phyloP scores from a whole-genome alignment of 2,888 invertebrate genomes.

The Coleophora deauratella region DNA sequence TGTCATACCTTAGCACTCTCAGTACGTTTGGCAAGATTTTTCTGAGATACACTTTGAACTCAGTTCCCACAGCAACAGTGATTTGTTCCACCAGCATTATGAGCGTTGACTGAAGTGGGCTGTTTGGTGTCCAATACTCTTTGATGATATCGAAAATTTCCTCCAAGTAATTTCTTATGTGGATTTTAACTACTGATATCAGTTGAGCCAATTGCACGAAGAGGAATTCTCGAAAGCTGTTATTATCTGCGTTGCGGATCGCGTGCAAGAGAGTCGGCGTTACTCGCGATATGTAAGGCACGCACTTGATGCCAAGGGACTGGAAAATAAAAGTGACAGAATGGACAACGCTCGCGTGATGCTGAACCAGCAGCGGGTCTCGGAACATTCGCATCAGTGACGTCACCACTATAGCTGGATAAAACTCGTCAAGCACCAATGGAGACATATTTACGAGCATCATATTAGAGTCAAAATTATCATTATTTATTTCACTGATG shows the following conservation, averaged over 20 bases:
- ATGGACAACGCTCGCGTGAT: slow-evolving; percentile 96
- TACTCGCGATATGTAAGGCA: slow-evolving; percentile 93
- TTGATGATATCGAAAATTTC: slow-evolving; percentile 95
- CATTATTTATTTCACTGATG: slow-evolving; percentile 78
- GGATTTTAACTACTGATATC: slow-evolving; percentile 96
- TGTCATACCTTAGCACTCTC: slow-evolving; percentile 91
- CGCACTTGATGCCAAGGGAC: slow-evolving; percentile 94
- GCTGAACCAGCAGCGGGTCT: slow-evolving; percentile 91
- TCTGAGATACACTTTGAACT: slow-evolving; percentile 95
- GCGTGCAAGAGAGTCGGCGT: slow-evolving; percentile 91
- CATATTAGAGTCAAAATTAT: slow-evolving; percentile 77
- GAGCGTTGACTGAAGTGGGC: slow-evolving; percentile 88
- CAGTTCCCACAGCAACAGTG: slow-evolving; percentile 93
- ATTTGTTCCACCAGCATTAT: slow-evolving; percentile 95
- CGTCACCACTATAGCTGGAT: slow-evolving; percentile 96
- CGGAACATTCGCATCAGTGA: slow-evolving; percentile 95
- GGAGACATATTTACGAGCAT: slow-evolving; percentile 96
- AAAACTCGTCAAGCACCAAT: slow-evolving; percentile 93
- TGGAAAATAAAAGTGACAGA: slow-evolving; percentile 98
- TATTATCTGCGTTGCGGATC: slow-evolving; percentile 87
- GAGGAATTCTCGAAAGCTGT: slow-evolving; percentile 90
- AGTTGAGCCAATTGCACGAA: slow-evolving; percentile 95
- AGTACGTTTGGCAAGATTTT: slow-evolving; percentile 95
- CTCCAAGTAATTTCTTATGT: slow-evolving; percentile 95
- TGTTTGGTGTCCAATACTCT: slow-evolving; percentile 93